phyloP scores from a whole-genome alignment of 2,888 invertebrate genomes.

The Disparrhopalites patrizii region DNA sequence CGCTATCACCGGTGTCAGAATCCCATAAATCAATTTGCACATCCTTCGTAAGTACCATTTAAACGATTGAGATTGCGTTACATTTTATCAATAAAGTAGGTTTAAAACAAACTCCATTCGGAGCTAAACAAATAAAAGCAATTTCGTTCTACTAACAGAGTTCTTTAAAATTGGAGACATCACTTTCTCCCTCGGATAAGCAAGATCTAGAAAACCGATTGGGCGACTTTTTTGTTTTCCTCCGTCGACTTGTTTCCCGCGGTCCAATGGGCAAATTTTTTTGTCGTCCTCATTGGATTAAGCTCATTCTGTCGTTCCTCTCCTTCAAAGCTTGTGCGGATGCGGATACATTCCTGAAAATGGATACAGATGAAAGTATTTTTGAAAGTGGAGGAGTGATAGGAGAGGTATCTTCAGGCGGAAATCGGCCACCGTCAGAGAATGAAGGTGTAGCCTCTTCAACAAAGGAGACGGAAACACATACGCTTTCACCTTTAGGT shows the following conservation, averaged over 20 bases:
- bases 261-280: constrained; percentile 54
- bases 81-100: background rate
- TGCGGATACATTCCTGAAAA: constrained; percentile 43
- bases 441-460: background rate
- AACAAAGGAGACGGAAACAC: background rate
- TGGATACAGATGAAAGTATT: constrained; percentile 22
- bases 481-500: constrained; percentile 29
- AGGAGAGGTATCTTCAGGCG: background rate
- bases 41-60: constrained; percentile 30
- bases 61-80: too few relatives aligned
- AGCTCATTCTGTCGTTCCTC: constrained; percentile 54
- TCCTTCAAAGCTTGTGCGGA: constrained; percentile 48
- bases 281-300: constrained; percentile 57
- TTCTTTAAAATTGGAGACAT: background rate
- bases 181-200: constrained; percentile 42
- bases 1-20: constrained; percentile 41
- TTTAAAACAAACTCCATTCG: background rate
- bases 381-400: background rate
- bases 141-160: background rate
- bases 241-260: constrained; percentile 57
- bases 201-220: constrained; percentile 52
- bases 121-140: background rate
- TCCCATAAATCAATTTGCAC: constrained; percentile 35
- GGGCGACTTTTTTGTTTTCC: constrained; percentile 59
- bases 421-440: background rate